phyloP scores from a whole-genome alignment of 2,113 vertebrate genomes.

The Okapia johnstoni region DNA sequence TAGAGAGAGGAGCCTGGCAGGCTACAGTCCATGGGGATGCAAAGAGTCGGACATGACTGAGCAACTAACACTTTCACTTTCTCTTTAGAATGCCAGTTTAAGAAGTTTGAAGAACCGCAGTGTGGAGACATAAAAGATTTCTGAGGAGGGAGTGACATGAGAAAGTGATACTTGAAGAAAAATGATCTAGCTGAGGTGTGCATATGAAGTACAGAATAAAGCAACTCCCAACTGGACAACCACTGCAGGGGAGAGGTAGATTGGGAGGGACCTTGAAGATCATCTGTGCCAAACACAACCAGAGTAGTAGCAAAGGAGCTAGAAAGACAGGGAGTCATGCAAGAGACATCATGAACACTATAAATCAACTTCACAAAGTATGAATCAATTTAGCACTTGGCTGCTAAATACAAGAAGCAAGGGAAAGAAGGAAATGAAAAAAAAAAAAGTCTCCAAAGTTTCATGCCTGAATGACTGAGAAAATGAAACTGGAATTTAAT shows the following conservation, averaged over 20 bases:
- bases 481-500: conserved; percentile 30
- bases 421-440: neutral
- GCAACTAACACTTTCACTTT: neutral
- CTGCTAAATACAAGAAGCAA: neutral
- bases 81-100: neutral
- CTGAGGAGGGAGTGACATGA: neutral
- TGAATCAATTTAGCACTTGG: conserved; percentile 29
- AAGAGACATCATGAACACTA: neutral
- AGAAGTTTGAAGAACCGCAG: neutral
- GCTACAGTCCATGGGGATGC: neutral
- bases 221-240: neutral
- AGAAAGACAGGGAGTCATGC: neutral
- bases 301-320: neutral
- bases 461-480: conserved; percentile 18
- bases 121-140: neutral
- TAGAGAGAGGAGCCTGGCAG: neutral
- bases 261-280: neutral
- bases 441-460: neutral
- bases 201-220: neutral
- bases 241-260: neutral
- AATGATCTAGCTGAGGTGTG: neutral
- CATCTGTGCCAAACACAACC: conserved; percentile 7
- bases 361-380: conserved; percentile 30
- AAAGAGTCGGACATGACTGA: neutral
- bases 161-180: neutral